These are phyloP conservation scores for Stomorhina lunata DNA, from an alignment of 2,888 invertebrate species.

Conservation along the genomic window DNA sequence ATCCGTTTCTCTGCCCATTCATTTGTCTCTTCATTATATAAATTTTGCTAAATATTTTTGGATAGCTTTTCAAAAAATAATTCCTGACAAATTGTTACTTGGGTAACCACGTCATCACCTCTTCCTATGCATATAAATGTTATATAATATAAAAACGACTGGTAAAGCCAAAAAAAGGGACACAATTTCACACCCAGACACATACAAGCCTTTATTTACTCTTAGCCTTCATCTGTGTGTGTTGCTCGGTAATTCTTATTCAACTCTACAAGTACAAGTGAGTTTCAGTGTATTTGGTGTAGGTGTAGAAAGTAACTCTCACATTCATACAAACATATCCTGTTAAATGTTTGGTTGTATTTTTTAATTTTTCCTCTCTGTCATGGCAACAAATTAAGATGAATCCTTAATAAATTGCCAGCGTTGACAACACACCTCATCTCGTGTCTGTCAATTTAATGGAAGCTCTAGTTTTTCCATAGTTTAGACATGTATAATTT, in stretches of 20 bases:
- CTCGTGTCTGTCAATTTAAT: constrained; percentile 53
- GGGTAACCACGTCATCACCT: not conserved
- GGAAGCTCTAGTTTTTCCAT: constrained; percentile 27
- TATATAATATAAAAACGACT: not conserved
- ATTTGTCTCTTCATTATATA: no score
- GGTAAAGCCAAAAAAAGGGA: not conserved
- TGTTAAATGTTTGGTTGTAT: not conserved
- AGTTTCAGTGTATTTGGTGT: not conserved
- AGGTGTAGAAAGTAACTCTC: not conserved
- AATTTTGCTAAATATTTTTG: no score
- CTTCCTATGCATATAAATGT: not conserved
- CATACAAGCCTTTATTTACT: not conserved
- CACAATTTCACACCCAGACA: not conserved
- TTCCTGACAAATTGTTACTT: not conserved
- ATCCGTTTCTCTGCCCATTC: no score
- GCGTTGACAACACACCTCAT: constrained; percentile 57
- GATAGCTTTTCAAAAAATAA: no score
- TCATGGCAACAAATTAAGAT: constrained; percentile 58
- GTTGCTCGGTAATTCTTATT: not conserved
- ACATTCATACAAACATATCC: not conserved
- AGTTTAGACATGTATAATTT: not conserved
- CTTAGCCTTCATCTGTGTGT: not conserved
- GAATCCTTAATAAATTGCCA: constrained; percentile 60
- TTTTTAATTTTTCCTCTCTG: no score
- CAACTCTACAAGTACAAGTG: not conserved